Evolutionary conservation across 2,113 vertebrate species (phyloP), one percentile per base, ranked within the genome.

Genomic region (Gobiocypris rarus): DNA sequence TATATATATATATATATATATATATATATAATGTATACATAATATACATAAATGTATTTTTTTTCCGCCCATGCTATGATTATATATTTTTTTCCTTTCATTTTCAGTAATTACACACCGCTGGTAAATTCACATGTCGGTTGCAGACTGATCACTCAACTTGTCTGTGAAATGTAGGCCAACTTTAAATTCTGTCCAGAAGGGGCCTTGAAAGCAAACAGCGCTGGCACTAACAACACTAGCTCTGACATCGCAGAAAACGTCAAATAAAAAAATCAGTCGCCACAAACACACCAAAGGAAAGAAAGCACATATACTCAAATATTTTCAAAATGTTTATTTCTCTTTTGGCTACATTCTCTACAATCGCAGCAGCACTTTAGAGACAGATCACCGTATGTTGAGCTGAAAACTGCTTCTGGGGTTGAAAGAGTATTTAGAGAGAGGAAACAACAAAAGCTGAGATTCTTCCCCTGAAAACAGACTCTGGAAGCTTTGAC

Each of bases 311-410:
- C 43, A 28, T 8, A 2, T 8, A 74, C 15, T 9, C 17, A 79
- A 80, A 83, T 87, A 77, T 61, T 58, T 84, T 79, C 45, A 75
- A 75, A 79, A 83, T 75, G 41, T 89, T 89, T 89, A 89, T 89
- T 86, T 87, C 81, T 89, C 84, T 87, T 87, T 85, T 85, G 88
- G 88, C 88, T 89, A 89, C 88, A 89, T 89, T 89, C 86, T 84
- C 88, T 89, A 87, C 88, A 87, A 83, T 84, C 34, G 85, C 88
- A 89, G 88, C 88, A 89, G 88, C 88, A 85, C 79, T 87, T 86
- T 75, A 80, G 81, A 87, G 83, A 87, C 88, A 69, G 81, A 73
- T 85, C 75, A 83, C 81, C 65, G 83, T 81, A 78, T 70, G 70
- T 17, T 67, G 61, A 78, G 81, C 74, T 75, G 38, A 52, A 10